phyloP scores from a whole-genome alignment of 2,113 vertebrate genomes.

The Egretta garzetta region DNA sequence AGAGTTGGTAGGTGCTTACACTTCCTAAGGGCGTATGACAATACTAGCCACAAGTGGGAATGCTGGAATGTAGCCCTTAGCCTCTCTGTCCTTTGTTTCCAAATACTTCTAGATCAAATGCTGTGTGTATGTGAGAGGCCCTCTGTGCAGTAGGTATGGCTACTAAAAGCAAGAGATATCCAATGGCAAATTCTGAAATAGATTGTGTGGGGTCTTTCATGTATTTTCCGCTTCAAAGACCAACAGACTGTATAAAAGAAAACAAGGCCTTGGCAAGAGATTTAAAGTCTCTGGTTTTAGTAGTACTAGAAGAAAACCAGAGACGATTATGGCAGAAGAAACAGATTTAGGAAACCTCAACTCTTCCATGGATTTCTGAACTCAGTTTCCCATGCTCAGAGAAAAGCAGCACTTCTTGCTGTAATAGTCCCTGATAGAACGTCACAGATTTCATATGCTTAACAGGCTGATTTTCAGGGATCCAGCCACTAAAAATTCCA shows the following conservation, averaged over 20 bases:
- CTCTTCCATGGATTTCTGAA: neutral
- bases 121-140: neutral
- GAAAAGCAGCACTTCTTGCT: neutral
- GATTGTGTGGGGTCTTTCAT: neutral
- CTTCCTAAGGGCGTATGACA: neutral
- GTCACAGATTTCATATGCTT: neutral
- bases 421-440: neutral
- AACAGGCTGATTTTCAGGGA: neutral
- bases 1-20: neutral
- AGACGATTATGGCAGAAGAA: neutral
- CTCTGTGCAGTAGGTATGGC: neutral
- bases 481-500: neutral
- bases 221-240: neutral
- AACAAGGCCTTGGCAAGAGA: neutral
- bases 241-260: neutral
- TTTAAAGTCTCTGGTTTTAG: neutral
- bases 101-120: neutral
- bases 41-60: neutral
- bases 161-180: neutral
- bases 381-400: neutral
- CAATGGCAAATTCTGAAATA: neutral
- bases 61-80: neutral
- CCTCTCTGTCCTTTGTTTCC: neutral
- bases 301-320: neutral
- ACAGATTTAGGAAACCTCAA: neutral